phyloP scores from a whole-genome alignment of 2,113 vertebrate genomes.

The Charina bottae region DNA sequence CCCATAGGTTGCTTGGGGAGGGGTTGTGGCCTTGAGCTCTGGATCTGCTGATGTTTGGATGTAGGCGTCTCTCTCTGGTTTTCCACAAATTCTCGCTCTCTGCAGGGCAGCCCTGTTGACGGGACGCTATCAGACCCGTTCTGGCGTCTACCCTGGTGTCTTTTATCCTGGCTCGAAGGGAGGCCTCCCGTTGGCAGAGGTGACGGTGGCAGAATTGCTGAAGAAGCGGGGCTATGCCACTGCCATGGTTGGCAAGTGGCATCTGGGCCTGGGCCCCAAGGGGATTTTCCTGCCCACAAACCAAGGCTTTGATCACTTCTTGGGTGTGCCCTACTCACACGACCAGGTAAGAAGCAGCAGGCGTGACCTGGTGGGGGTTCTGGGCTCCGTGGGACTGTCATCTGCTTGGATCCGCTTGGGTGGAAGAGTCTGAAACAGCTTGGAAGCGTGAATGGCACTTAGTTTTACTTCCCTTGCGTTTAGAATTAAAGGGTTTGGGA shows the following conservation, averaged over 20 bases:
- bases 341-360: conserved; percentile 80
- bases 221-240: conserved; percentile 86
- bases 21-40: not conserved
- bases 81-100: not conserved
- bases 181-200: conserved; percentile 88
- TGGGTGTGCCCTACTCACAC: conserved; percentile 93
- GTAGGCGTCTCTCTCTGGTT: not conserved
- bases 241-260: conserved; percentile 90
- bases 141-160: conserved; percentile 89
- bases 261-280: conserved; percentile 83
- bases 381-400: not conserved
- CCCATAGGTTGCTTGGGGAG: not conserved
- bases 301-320: conserved; percentile 89
- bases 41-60: not conserved
- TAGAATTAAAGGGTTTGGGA: no score
- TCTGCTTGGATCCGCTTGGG: not conserved
- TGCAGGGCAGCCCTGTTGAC: conserved; percentile 88
- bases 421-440: not conserved
- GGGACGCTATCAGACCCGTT: conserved; percentile 86
- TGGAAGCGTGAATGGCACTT: no score
- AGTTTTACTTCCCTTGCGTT: no score
- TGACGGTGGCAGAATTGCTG: conserved; percentile 88
- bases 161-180: conserved; percentile 84
- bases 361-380: not conserved
- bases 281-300: conserved; percentile 83